A percentile compares a stretch with the other conserved stretches of the same genome.
These are phyloP conservation scores for Chroicocephalus ridibundus DNA, from an alignment of 2,113 vertebrate genomes.

Conservation along the genomic window DNA sequence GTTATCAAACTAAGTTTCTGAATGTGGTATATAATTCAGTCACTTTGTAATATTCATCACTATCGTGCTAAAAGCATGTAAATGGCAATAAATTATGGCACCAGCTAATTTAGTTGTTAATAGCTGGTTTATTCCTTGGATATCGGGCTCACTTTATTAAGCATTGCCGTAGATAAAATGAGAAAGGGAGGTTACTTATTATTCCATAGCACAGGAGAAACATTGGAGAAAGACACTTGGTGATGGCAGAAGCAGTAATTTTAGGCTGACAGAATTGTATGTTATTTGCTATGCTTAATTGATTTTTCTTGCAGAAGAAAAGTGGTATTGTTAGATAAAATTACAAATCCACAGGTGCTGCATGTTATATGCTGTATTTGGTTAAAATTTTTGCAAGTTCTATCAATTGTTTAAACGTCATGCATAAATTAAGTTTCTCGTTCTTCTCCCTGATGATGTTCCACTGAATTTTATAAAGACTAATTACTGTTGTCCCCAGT, in stretches of 20 bases:
- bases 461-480: neutral
- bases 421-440: neutral
- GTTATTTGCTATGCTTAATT: neutral
- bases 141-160: neutral
- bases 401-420: neutral
- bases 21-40: neutral
- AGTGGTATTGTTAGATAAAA: neutral
- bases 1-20: neutral
- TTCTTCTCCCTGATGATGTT: neutral
- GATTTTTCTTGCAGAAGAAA: neutral
- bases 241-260: neutral
- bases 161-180: neutral
- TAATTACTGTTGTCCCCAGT: neutral
- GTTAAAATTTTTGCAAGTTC: neutral
- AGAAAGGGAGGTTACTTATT: neutral
- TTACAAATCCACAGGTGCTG: neutral
- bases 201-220: neutral
- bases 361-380: neutral
- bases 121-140: neutral
- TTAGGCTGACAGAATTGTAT: neutral
- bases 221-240: neutral
- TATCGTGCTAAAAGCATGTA: neutral
- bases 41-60: neutral
- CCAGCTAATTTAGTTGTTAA: neutral
- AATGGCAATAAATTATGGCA: neutral